These are phyloP conservation scores for Rhea americana DNA, from an alignment of 2,113 vertebrate genomes.

Conservation along the genomic window DNA sequence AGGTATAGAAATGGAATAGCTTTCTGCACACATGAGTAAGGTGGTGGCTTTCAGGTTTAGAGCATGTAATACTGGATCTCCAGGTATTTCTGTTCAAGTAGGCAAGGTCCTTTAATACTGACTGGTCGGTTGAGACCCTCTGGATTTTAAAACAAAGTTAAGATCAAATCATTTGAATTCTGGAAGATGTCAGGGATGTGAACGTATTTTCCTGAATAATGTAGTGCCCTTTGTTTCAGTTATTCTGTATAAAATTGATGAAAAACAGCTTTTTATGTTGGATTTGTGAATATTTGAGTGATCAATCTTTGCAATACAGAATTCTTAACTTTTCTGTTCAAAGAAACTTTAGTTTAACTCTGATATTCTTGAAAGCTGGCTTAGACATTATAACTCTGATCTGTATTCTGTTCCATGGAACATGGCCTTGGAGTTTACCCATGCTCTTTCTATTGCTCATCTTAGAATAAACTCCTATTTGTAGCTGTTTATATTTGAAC, in stretches of 20 bases:
- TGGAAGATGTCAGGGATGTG: not conserved
- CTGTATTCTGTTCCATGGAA: accelerated
- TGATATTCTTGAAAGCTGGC: accelerated
- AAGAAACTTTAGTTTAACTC: not conserved
- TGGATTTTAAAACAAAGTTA: not conserved
- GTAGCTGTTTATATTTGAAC: not conserved
- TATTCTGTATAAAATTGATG: not conserved
- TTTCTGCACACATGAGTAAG: not conserved
- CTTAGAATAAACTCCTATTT: not conserved
- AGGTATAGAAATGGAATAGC: accelerated
- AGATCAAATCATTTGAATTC: not conserved
- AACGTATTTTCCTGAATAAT: not conserved
- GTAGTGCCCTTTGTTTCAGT: too few species aligned
- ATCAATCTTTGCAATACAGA: accelerated
- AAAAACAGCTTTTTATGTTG: not conserved
- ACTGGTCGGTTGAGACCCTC: not conserved
- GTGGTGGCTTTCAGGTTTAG: not conserved
- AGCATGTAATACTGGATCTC: not conserved
- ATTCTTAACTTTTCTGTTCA: not conserved
- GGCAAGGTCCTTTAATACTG: not conserved
- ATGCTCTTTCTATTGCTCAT: accelerated
- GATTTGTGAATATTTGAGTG: not conserved
- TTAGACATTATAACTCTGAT: not conserved
- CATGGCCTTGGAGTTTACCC: not conserved
- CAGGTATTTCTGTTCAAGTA: not conserved